Percentiles rank a stretch among this genome's conserved stretches.
These are phyloP conservation scores for Artemia sp. DNA, from an alignment of 2,888 invertebrate species.

Conservation along the genomic window DNA sequence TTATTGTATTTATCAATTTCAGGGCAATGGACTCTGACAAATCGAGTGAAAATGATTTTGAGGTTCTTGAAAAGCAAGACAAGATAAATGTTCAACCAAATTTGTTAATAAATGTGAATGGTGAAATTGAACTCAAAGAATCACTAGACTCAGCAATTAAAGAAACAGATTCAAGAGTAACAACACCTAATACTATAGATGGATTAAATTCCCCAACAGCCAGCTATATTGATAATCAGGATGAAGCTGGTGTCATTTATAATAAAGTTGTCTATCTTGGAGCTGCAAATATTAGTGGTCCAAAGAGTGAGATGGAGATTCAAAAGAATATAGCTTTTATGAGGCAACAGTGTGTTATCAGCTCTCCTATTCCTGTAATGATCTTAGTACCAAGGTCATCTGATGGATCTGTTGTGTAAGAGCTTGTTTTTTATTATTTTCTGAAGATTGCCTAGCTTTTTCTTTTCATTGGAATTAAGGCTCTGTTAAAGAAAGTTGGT, in stretches of 20 bases:
- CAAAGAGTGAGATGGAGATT: constrained; percentile 79
- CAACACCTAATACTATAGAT: constrained; percentile 22
- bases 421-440: constrained; percentile 17
- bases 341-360: constrained; percentile 49
- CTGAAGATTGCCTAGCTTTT: background rate
- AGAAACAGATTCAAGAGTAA: constrained; percentile 1
- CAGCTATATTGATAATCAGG: constrained; percentile 35
- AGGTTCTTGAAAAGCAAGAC: constrained; percentile 8
- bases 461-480: no score
- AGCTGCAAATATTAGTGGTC: constrained; percentile 72
- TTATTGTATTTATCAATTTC: no score
- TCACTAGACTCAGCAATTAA: constrained; percentile 1
- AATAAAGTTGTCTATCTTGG: constrained; percentile 84
- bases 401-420: constrained; percentile 83
- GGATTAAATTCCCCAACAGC: constrained; percentile 45
- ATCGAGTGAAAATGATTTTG: constrained; percentile 4
- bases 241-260: constrained; percentile 78
- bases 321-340: constrained; percentile 81
- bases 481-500: no score
- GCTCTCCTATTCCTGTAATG: constrained; percentile 70
- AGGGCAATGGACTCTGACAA: background rate
- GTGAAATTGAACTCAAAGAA: background rate
- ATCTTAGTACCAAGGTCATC: constrained; percentile 82
- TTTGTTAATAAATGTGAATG: background rate
- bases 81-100: background rate